phyloP scores from a whole-genome alignment of 35 echinoderm and acorn worm genomes.

The Apostichopus californicus region DNA sequence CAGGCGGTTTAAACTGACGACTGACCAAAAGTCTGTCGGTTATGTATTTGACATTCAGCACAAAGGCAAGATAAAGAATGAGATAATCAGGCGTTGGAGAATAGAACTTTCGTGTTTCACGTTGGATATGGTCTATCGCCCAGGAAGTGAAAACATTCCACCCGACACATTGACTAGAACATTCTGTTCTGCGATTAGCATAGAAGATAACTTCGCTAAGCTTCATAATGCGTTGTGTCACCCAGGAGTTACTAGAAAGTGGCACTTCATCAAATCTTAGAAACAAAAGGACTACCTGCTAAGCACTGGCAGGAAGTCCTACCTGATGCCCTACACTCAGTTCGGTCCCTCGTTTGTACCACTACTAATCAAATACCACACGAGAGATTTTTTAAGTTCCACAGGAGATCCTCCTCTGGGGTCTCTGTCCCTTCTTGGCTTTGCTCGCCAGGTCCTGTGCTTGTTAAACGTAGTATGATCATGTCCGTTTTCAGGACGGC shows the following conservation, averaged over 20 bases:
- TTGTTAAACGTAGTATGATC: slow-evolving; percentile 46
- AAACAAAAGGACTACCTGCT: slow-evolving; percentile 38
- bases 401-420: slow-evolving; percentile 44
- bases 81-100: slow-evolving; percentile 56
- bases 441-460: slow-evolving; percentile 39
- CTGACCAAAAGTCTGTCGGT: slow-evolving; percentile 53
- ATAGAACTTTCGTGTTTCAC: slow-evolving; percentile 60
- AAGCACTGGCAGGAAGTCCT: slow-evolving; percentile 53
- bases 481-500: slow-evolving; percentile 56
- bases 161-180: slow-evolving; percentile 57
- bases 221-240: slow-evolving; percentile 50
- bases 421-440: slow-evolving; percentile 29
- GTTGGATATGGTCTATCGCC: slow-evolving; percentile 50
- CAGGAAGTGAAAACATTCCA: slow-evolving; percentile 43
- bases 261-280: slow-evolving; percentile 41
- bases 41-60: slow-evolving; percentile 57
- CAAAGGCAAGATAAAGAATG: slow-evolving; percentile 64
- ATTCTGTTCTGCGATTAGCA: slow-evolving; percentile 32
- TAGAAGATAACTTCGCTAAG: slow-evolving; percentile 13
- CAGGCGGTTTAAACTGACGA: slow-evolving; percentile 49
- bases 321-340: slow-evolving; percentile 39
- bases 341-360: slow-evolving; percentile 46
- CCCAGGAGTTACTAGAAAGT: slow-evolving; percentile 49
- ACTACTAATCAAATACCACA: slow-evolving; percentile 45
- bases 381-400: slow-evolving; percentile 23